These are phyloP conservation scores for Berghia stephanieae DNA, from an alignment of 1,140 invertebrate species.

Conservation along the genomic window DNA sequence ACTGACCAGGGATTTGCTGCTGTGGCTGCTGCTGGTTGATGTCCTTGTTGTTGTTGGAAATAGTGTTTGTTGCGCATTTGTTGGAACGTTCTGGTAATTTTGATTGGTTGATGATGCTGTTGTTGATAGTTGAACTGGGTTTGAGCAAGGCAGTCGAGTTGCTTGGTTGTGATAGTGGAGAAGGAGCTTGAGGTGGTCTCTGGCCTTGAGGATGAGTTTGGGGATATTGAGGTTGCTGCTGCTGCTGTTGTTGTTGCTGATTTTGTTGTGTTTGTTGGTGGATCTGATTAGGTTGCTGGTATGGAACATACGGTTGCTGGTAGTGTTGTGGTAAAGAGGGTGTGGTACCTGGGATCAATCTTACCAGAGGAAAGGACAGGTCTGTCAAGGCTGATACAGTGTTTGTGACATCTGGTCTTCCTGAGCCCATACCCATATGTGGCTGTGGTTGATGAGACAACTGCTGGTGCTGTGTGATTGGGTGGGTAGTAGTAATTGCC, in stretches of 20 bases:
- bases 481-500: neutral
- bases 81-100: neutral
- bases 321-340: conserved; percentile 12
- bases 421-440: neutral
- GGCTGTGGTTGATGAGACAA: neutral
- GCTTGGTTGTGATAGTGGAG: neutral
- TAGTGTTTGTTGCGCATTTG: conserved; percentile 28
- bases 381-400: conserved; percentile 43
- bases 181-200: neutral
- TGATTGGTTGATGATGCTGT: conserved; percentile 31
- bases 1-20: conserved; percentile 32
- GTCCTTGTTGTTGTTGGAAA: conserved; percentile 27
- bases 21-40: conserved; percentile 16
- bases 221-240: neutral
- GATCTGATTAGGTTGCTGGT: neutral
- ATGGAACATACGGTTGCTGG: neutral
- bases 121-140: conserved; percentile 28
- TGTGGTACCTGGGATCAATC: conserved; percentile 22
- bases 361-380: conserved; percentile 45
- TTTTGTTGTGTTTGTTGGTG: conserved; percentile 21
- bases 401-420: conserved; percentile 34
- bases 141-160: no score
- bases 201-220: neutral
- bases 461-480: conserved; percentile 29
- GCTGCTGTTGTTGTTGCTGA: conserved; percentile 9